Conservation (phyloP, 1,140 invertebrate species). For the Apis dorsata region DNA sequence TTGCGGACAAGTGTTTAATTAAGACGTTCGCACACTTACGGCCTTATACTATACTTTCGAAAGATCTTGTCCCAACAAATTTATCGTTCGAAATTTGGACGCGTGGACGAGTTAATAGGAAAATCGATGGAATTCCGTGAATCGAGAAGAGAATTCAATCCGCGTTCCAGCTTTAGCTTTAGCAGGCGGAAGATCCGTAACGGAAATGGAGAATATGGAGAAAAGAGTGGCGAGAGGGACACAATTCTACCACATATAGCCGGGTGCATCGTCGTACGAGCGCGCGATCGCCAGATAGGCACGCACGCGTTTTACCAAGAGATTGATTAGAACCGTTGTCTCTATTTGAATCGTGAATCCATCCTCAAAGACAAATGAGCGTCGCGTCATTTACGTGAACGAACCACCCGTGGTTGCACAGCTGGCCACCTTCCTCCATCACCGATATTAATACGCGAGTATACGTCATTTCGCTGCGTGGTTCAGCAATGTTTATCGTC, state of each 20-base stretch:
- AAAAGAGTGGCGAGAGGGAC: neutral
- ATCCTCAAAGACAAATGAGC: constrained; percentile 76
- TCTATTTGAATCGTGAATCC: constrained; percentile 73
- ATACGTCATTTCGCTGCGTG: constrained; percentile 73
- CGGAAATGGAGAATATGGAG: neutral
- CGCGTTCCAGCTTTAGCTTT: neutral
- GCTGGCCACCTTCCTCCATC: constrained; percentile 73
- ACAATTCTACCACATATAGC: constrained; percentile 5
- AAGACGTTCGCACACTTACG: no score
- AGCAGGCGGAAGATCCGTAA: neutral
- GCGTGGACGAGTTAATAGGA: constrained; percentile 6
- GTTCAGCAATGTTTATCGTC: constrained; percentile 74
- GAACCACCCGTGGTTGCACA: constrained; percentile 71
- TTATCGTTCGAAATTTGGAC: neutral
- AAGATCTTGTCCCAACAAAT: neutral
- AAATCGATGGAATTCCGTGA: neutral
- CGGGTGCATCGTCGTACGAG: constrained; percentile 36
- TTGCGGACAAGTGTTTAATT: neutral
- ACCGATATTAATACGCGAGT: constrained; percentile 74
- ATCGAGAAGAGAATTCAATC: neutral
- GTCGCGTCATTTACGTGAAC: constrained; percentile 70
- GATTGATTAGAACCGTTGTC: constrained; percentile 72
- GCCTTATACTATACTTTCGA: neutral
- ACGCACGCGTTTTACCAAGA: constrained; percentile 56
- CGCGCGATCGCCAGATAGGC: constrained; percentile 33